Base-by-base conservation (phyloP, 2,888 invertebrate genomes). In the Scaptomyza cyrtandrae region DNA sequence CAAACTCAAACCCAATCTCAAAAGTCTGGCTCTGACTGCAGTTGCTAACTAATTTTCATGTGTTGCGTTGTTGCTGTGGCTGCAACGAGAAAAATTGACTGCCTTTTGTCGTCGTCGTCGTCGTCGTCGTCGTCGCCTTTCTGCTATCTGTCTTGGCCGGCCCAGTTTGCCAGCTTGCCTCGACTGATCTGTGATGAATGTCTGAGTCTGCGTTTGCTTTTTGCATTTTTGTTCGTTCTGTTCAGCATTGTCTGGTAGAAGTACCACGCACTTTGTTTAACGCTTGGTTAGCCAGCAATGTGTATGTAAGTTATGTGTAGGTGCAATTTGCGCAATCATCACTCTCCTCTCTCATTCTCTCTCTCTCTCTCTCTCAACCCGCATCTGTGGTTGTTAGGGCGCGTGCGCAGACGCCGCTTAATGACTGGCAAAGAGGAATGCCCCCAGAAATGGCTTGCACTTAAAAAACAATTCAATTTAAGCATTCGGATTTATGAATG, bases 271-370 rank as follows among this genome's bases (percentile, higher is more conserved):
- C 87, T 86, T 82, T 83, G 69, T 68, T 58, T 56, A 60, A 65
- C 63, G 52, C 52, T 52, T n/a, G 11, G n/a, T 52, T 35, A 14
- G 39, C 44, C 44, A 41, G 16, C 10, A 41, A 41, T 44, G 19
- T 37, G 49, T 37, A 57, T 54, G 68, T 46, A 37, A 49, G 54
- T 31, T 82, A 53, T 78, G 89, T 88, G 85, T 86, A 86, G 85
- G 85, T 86, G 85, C 85, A 86, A 85, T 85, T 85, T 85, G 85
- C 75, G 89, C 85, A 85, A 88, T 88, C 89, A 86, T 87, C 24
- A 24, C 24, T 24, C 24, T 5, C 80, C 83, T 77, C 72, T 39
- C 68, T 37, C 33, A 50, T 31, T 41, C 66, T 24, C 29, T 50
- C 44, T 45, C 4, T 35, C 5, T 35, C 31, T 9, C 9, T 9